Percentiles rank a stretch among this genome's conserved stretches.
phyloP scores from a whole-genome alignment of 2,888 invertebrate species.

The Ctena decussata region DNA sequence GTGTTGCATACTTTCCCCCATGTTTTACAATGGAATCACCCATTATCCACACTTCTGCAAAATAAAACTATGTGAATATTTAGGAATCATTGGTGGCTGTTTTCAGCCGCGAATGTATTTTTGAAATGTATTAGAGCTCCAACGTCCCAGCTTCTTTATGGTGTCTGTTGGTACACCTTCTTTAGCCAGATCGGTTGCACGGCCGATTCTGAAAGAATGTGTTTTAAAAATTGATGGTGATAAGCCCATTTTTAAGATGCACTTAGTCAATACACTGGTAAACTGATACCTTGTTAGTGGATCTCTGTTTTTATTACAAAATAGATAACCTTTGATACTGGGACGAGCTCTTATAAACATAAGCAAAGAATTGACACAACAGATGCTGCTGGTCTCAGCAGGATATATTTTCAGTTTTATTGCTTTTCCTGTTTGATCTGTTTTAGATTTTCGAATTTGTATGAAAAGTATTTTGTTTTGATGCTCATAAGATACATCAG shows the following conservation, averaged over 20 bases:
- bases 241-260: background rate
- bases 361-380: no score
- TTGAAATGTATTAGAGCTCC: background rate
- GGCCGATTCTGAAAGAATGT: no score
- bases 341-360: no score
- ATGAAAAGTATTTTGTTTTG: background rate
- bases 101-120: background rate
- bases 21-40: background rate
- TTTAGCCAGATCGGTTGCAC: background rate
- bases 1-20: background rate
- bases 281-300: no score
- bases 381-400: no score
- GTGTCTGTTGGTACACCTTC: background rate
- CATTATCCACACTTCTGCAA: slow-evolving; percentile 2
- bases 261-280: no score
- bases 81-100: background rate
- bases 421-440: no score
- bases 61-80: background rate
- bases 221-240: background rate
- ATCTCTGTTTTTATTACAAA: no score
- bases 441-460: no score
- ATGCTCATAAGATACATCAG: no score
- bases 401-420: no score
- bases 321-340: no score
- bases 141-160: background rate